Base-by-base conservation (phyloP, 2,797 vertebrate species). In the Hybognathus amarus region DNA sequence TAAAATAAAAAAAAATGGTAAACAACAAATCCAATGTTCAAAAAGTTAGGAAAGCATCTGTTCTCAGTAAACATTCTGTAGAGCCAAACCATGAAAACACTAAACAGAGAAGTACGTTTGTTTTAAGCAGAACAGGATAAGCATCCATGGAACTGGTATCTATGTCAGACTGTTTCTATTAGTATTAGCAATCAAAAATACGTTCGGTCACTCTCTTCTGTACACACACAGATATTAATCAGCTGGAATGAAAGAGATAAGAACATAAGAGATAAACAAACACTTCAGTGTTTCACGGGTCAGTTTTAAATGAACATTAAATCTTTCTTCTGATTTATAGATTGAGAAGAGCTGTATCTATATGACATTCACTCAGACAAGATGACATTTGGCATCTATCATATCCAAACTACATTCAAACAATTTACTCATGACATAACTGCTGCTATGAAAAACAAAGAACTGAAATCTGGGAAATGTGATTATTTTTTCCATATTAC, bases 21-120 rank as follows among this genome's bases (percentile, higher is more conserved):
- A 73, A 80, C 6, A 13, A 59, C 18, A 80, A 68, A 61, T 45
- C 15, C 59, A 64, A 47, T 88, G 90, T 91, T 89, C 90, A 91
- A 88, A 87, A 85, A 86, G 76, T 77, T 47, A 45, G 56, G 47
- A 24, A 54, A 74, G 56, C 69, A 82, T 82, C 69, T 64, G 80
- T 61, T 74, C 56, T 50, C 30, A 50, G 80, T 82, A 82, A 82
- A 82, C 42, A 82, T 74, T 69, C 70, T 74, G 56, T 64, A 33
- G 38, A 77, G 24, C 56, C 38, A 50, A 63, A 64, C 79, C 56
- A 69, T 64, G 69, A 74, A 61, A 81, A 71, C 54, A 73, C 70
- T 71, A 63, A n/a, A 36, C 54, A 74, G 79, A 80, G 30, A 15
- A 74, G 42, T 8, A 22, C 15, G 30, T 81, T 74, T 81, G 79